A percentile compares a stretch with the other conserved stretches of the same genome.
These are phyloP conservation scores for Sepiola atlantica DNA, from an alignment of 2,888 invertebrate genomes.

Conservation along the genomic window DNA sequence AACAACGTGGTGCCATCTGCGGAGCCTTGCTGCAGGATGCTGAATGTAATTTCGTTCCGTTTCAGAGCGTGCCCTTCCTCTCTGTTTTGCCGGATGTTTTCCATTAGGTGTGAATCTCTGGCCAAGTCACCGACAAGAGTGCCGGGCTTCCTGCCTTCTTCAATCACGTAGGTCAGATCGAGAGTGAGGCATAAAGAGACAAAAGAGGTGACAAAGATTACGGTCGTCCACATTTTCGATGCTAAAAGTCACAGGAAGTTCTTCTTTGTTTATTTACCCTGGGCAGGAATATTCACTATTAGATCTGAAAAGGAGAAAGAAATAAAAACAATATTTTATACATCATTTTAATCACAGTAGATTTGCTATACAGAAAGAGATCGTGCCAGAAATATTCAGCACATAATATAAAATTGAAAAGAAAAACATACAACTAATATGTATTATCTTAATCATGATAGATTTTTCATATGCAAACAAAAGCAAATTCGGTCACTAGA, in stretches of 20 bases:
- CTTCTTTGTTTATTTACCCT: background rate
- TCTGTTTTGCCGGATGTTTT: background rate
- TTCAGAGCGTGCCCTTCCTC: background rate
- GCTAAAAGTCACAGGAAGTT: background rate
- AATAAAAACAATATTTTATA: background rate
- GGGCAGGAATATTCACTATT: background rate
- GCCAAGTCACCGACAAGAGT: background rate
- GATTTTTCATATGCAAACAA: too few species aligned
- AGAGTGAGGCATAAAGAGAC: background rate
- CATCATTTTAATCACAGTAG: background rate
- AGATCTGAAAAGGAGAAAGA: background rate
- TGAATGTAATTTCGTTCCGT: background rate
- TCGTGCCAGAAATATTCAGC: too few species aligned
- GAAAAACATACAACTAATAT: too few species aligned
- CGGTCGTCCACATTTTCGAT: slow-evolving; percentile 6
- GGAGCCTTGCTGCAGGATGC: background rate
- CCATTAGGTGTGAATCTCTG: background rate
- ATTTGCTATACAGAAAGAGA: background rate
- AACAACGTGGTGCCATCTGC: background rate
- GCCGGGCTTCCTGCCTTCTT: slow-evolving; percentile 5
- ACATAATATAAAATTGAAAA: too few species aligned
- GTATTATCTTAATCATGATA: too few species aligned
- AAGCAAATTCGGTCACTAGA: too few species aligned
- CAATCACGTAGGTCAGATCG: slow-evolving; percentile 32
- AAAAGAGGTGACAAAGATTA: background rate